Conservation (phyloP, 1,140 invertebrate genomes). For the Eciton burchellii region DNA sequence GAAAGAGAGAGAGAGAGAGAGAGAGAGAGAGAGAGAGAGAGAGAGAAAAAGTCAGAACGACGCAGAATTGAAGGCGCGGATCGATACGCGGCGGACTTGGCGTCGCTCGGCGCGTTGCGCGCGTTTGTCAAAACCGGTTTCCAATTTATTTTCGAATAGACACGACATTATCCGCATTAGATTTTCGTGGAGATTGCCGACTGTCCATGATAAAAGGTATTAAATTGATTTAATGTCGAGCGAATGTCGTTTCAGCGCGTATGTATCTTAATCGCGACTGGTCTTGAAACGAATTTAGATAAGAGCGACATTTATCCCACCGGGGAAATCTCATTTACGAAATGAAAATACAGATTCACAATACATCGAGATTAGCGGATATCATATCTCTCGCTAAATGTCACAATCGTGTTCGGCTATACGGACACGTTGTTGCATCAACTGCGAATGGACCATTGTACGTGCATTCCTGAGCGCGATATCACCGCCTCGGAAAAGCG, state of each 20-base stretch:
- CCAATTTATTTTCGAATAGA: slow-evolving; percentile 58
- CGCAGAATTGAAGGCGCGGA: slow-evolving; percentile 7
- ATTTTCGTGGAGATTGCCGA: slow-evolving; percentile 37
- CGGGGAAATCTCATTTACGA: neutral
- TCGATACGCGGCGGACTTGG: neutral
- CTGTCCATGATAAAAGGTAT: slow-evolving; percentile 52
- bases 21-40: neutral
- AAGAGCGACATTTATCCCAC: slow-evolving; percentile 30
- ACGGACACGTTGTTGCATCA: neutral
- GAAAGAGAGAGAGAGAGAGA: neutral
- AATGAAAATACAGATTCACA: neutral
- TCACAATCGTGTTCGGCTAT: neutral
- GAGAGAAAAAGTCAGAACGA: neutral
- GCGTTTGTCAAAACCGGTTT: slow-evolving; percentile 44
- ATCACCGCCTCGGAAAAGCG: neutral
- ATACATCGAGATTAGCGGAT: neutral
- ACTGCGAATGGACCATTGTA: neutral
- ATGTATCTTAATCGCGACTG: slow-evolving; percentile 49
- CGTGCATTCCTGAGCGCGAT: neutral
- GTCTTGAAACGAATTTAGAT: slow-evolving; percentile 31
- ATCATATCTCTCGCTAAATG: neutral
- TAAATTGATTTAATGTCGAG: slow-evolving; percentile 58
- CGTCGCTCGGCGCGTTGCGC: slow-evolving; percentile 11
- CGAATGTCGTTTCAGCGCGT: slow-evolving; percentile 10
- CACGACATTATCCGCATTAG: slow-evolving; percentile 51